These are phyloP conservation scores for Keiferia lycopersicella DNA, from an alignment of 2,888 invertebrate genomes.

Conservation along the genomic window DNA sequence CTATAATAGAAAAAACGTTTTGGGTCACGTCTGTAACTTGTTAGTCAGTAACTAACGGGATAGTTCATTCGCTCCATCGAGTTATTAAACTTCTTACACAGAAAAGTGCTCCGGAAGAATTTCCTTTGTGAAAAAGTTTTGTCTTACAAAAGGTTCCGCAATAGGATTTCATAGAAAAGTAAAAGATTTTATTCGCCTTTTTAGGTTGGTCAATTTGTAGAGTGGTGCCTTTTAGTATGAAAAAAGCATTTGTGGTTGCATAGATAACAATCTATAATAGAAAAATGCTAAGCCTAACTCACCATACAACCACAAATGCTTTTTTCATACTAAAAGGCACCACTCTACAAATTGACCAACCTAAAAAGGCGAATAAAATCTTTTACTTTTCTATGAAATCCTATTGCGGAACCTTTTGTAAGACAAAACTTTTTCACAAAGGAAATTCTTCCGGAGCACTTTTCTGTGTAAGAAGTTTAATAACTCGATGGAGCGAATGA, in stretches of 20 bases:
- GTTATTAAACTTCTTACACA: slow-evolving; percentile 8
- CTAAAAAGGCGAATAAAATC: background rate
- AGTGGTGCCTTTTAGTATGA: too few relatives aligned
- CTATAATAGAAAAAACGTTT: too few relatives aligned
- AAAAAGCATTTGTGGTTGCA: too few relatives aligned
- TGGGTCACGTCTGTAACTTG: background rate
- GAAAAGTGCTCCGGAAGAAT: background rate
- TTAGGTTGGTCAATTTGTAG: background rate
- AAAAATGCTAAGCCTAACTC: too few relatives aligned
- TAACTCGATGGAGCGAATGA: slow-evolving; percentile 10
- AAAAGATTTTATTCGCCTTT: background rate
- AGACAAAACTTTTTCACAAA: slow-evolving; percentile 3
- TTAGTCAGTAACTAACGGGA: slow-evolving; percentile 5
- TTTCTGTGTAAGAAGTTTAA: slow-evolving; percentile 10
- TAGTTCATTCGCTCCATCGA: slow-evolving; percentile 11
- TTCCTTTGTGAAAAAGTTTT: slow-evolving; percentile 7
- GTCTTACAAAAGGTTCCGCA: background rate
- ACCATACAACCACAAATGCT: too few relatives aligned
- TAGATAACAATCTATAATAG: too few relatives aligned
- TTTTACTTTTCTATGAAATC: background rate
- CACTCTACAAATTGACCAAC: too few relatives aligned
- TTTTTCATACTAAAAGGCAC: too few relatives aligned
- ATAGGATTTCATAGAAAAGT: background rate
- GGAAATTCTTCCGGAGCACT: background rate
- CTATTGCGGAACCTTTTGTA: background rate